Conservation (phyloP, 2,888 invertebrate genomes). For the Amphipoea lucens region DNA sequence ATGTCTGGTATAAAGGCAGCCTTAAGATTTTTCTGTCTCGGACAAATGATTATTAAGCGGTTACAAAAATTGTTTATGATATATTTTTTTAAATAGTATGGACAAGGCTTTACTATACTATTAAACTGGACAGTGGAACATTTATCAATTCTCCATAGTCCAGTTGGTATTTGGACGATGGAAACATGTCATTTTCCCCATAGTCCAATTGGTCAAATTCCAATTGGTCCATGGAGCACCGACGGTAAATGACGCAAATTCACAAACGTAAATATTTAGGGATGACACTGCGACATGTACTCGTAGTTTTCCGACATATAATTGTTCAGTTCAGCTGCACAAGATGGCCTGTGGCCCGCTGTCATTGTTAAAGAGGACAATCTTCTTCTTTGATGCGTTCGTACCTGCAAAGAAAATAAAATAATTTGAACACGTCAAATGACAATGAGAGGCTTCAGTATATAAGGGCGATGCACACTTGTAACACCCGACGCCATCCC, state of each 20-base stretch:
- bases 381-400: constrained; percentile 31
- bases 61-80: too few species aligned
- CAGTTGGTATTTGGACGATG: too few species aligned
- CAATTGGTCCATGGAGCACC: too few species aligned
- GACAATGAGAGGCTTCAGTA: neutral
- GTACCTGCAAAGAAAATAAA: constrained; percentile 31
- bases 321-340: neutral
- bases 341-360: neutral
- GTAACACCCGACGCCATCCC: too few species aligned
- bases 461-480: too few species aligned
- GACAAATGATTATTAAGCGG: too few species aligned
- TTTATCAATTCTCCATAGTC: too few species aligned
- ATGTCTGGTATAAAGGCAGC: neutral
- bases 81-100: too few species aligned
- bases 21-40: neutral
- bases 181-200: too few species aligned
- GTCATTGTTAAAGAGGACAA: constrained; percentile 34
- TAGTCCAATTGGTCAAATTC: too few species aligned
- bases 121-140: too few species aligned
- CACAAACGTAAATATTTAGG: neutral
- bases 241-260: neutral
- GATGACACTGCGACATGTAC: neutral
- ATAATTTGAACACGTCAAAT: neutral
- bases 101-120: too few species aligned
- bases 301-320: constrained; percentile 1